Evolutionary conservation across 2,888 invertebrate species (phyloP).

Genomic region (Pandemis cinnamomeana): DNA sequence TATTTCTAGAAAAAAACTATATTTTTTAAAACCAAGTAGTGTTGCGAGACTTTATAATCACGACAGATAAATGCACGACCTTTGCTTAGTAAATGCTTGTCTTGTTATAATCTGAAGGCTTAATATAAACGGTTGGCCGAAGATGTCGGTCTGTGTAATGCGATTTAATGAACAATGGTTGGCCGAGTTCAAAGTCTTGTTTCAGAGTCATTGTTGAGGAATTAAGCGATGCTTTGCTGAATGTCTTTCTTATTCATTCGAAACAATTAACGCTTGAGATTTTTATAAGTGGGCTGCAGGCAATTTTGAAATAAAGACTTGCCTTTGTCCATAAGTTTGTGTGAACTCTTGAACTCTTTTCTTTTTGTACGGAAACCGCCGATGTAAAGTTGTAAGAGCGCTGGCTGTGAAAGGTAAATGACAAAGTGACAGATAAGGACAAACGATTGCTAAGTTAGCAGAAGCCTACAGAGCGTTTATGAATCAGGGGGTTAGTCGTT

Average conservation of each 20-base stretch:
- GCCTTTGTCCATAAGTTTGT: neutral
- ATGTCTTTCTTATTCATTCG: constrained; percentile 5
- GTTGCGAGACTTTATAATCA: neutral
- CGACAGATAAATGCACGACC: neutral
- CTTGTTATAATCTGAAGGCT: constrained; percentile 6
- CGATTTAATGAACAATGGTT: constrained; percentile 24
- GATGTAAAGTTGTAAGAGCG: no score
- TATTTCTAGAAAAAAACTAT: no score
- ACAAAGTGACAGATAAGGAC: no score
- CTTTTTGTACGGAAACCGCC: neutral
- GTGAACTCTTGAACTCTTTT: neutral
- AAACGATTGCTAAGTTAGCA: no score
- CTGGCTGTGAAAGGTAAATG: no score
- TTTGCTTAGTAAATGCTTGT: neutral
- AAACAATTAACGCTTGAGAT: neutral
- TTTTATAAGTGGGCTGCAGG: neutral
- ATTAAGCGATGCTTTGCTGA: constrained; percentile 24
- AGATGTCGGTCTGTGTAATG: constrained; percentile 14
- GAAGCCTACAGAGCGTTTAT: no score
- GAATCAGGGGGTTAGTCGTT: no score
- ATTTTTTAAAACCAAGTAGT: neutral
- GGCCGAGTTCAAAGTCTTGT: constrained; percentile 20
- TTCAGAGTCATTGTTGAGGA: constrained; percentile 13
- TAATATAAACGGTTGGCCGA: constrained; percentile 13
- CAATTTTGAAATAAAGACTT: neutral